Evolutionary conservation across 2,797 vertebrate genomes (phyloP).

Genomic region (Champsocephalus gunnari): DNA sequence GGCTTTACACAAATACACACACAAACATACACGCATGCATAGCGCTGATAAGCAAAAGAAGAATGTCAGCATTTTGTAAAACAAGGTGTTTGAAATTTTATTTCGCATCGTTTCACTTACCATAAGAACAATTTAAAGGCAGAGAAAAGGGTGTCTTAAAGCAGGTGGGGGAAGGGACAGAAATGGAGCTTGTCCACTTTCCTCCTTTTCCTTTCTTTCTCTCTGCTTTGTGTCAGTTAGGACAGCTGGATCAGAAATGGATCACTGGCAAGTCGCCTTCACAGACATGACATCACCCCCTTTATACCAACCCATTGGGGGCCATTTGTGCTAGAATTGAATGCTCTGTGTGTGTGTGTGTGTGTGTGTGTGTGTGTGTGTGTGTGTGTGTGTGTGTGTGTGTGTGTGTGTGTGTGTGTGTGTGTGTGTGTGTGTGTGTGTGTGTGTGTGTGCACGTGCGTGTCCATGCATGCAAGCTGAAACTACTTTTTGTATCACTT

Average conservation of each 20-base stretch:
- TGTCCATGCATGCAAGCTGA: slow-evolving; percentile 1
- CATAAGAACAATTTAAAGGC: not conserved
- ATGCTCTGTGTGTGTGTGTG: slow-evolving; percentile 29
- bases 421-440: slow-evolving; percentile 11
- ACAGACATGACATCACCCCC: slow-evolving; percentile 84
- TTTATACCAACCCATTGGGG: slow-evolving; percentile 71
- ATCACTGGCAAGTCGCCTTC: slow-evolving; percentile 73
- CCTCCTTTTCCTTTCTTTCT: slow-evolving; percentile 30
- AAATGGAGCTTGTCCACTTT: not conserved
- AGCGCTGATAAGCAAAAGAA: slow-evolving; percentile 4
- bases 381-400: slow-evolving; percentile 12
- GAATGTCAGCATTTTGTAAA: slow-evolving; percentile 33
- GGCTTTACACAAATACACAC: not conserved
- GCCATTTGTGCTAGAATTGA: slow-evolving; percentile 65
- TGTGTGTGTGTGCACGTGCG: not conserved
- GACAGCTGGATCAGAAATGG: slow-evolving; percentile 76
- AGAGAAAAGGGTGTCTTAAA: not conserved
- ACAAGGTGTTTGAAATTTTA: slow-evolving; percentile 11
- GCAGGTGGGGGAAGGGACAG: not conserved
- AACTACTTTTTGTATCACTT: slow-evolving; percentile 7
- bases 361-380: slow-evolving; percentile 11
- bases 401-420: not conserved
- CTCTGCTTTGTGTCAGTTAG: slow-evolving; percentile 60
- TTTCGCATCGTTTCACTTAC: not conserved
- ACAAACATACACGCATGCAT: not conserved